Evolutionary conservation across 2,797 vertebrate species (phyloP), one percentile per base, ranked within the genome.

Genomic region (Trichosurus vulpecula): DNA sequence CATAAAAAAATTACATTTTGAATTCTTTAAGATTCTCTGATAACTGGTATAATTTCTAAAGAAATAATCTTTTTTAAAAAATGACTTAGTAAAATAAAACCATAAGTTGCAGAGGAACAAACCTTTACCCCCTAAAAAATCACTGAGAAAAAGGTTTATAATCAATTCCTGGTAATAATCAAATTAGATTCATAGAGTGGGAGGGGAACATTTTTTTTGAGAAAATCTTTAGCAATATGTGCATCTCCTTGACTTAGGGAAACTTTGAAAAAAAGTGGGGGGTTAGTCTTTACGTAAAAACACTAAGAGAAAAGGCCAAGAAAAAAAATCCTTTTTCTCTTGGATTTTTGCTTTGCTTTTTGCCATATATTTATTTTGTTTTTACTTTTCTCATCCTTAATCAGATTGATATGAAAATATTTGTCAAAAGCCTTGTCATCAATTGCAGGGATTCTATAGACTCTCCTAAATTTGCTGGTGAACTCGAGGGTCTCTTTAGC

Each of bases 21-120:
- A 95, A 96, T 96, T 95, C 61, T 96, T 96, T 96, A 96, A 96
- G 94, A 96, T 8, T 94, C n/a, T 51, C 81, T 94, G 94, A 87
- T 93, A 25, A 93, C 13, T 90, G 30, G 13, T 10, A 96, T 41
- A 96, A 93, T 93, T 54, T 91, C 96, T 91, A n/a, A 95, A 95
- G 93, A 95, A 96, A 52, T 92, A 93, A 97, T 96, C 25, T 81
- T 91, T 91, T 97, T 96, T 53, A 52, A 95, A 96, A 95, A 96
- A 90, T 90, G 25, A n/a, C 51, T 96, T 41, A 91, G 92, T 93
- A 25, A 90, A 94, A 96, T 95, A 95, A 92, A n/a, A 87, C 29
- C 55, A 55, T 41, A 94, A 92, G 29, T 91, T 95, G 25, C 41
- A 94, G 30, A 53, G 52, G 14, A 94, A 93, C 11, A 57, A 81